Percentiles rank a stretch among this genome's conserved stretches.
Evolutionary conservation across 2,113 vertebrate genomes (phyloP).

Genomic region (Motacilla tschutschensis): DNA sequence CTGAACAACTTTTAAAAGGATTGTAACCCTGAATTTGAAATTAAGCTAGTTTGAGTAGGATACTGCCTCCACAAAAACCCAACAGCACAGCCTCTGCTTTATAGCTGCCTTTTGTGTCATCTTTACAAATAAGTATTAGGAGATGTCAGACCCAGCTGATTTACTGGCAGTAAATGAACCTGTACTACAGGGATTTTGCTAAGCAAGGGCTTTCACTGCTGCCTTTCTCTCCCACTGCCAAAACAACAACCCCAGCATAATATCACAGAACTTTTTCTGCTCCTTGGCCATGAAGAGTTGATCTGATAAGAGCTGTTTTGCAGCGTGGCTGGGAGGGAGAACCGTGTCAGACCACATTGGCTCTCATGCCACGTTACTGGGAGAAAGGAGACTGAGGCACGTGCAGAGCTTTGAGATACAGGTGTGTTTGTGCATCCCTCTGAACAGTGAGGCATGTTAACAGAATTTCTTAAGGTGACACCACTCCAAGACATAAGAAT

Average conservation of each 20-base stretch:
- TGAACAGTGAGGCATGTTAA: not conserved
- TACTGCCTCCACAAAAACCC: not conserved
- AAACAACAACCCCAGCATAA: not conserved
- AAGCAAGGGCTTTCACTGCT: not conserved
- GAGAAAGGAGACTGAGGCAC: not conserved
- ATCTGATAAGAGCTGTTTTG: not conserved
- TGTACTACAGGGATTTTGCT: not conserved
- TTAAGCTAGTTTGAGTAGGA: not conserved
- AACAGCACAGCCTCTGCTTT: not conserved
- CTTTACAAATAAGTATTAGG: not conserved
- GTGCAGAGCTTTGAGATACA: not conserved
- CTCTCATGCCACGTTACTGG: not conserved
- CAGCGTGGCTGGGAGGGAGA: not conserved
- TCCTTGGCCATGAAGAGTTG: not conserved
- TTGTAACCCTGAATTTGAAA: not conserved
- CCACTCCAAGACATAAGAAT: not conserved
- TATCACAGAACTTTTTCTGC: not conserved
- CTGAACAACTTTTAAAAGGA: not conserved
- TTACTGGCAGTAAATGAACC: not conserved
- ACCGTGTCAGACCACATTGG: rapidly evolving
- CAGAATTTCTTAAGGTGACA: not conserved
- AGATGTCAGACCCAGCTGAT: not conserved
- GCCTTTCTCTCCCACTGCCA: not conserved
- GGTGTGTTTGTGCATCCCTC: not conserved
- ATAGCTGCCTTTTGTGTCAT: not conserved